Conservation (phyloP, 2,888 invertebrate species). For the Leptopilina myrica region DNA sequence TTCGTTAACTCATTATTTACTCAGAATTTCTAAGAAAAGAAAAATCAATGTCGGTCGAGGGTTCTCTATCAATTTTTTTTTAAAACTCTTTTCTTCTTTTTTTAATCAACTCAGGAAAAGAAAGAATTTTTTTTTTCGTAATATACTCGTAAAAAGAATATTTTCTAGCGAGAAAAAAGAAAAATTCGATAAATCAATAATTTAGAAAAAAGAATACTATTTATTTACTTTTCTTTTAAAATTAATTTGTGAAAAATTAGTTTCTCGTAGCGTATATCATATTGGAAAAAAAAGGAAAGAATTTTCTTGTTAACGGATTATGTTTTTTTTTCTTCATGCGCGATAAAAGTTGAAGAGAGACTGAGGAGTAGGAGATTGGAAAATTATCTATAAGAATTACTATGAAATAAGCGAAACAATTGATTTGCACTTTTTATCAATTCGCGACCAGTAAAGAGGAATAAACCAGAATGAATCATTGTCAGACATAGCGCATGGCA, state of each 20-base stretch:
- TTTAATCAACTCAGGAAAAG: too few relatives aligned
- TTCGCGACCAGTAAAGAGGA: conserved; percentile 46
- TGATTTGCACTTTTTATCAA: conserved; percentile 32
- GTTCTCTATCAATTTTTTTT: too few relatives aligned
- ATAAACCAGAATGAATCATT: conserved; percentile 57
- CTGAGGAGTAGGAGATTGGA: background rate
- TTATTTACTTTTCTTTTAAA: background rate
- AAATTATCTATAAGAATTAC: conserved; percentile 6
- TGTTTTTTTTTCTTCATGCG: background rate
- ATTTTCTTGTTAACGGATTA: background rate
- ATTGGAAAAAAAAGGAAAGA: too few relatives aligned
- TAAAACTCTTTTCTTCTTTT: too few relatives aligned
- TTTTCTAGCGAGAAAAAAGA: too few relatives aligned
- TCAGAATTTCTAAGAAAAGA: background rate
- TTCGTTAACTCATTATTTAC: conserved; percentile 11
- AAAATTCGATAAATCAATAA: too few relatives aligned
- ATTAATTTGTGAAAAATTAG: background rate
- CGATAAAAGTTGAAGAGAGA: background rate
- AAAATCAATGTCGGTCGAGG: too few relatives aligned
- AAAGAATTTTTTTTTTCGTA: background rate
- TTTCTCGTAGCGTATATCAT: too few relatives aligned
- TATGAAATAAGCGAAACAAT: conserved; percentile 14
- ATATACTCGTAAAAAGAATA: too few relatives aligned
- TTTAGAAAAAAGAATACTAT: too few relatives aligned
- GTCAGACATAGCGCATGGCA: conserved; percentile 41